Evolutionary conservation across 2,888 invertebrate species (phyloP), one percentile per base, ranked within the genome.

Genomic region (Macrophya annulata): DNA sequence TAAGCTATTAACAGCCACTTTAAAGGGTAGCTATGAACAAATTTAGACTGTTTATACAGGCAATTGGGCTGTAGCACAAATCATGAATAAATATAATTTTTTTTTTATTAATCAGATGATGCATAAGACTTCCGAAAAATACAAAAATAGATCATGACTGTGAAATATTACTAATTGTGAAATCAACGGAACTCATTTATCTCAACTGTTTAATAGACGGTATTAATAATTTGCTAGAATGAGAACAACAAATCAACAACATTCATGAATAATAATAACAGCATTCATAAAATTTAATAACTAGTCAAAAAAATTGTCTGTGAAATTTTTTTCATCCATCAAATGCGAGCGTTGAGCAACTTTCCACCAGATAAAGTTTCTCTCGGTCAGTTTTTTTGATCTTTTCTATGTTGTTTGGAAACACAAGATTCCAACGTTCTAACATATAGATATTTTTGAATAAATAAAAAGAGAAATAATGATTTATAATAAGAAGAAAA

Each of bases 1-100:
- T 17, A n/a, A 81, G 59, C 81, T 81, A 81, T 81, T 62, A 62
- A 40, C 59, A 59, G 81, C 40, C 43, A 25, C 62, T 77, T 31
- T 51, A 68, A 68, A 51, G 31, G 72, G 76, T 25, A 45, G 48
- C 37, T 51, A 5, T 21, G 55, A 79, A 43, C 40, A 15, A 43
- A 72, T 72, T 72, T 45, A 74, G 45, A 74, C 2, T 74, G 72
- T 45, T 45, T 17, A 45, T 25, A 37, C 40, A 31, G 40, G 25
- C 71, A 71, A 40, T 71, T 40, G n/a, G 71, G 40, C 25, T 40
- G 21, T n/a, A 71, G 37, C 17, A 40, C 15, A 40, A 40, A 71
- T 37, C 40, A n/a, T n/a, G 9, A 71, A 71, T 40, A 71, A 17
- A n/a, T n/a, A n/a, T n/a, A n/a, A n/a, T n/a, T 37, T n/a, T 71